phyloP scores from a whole-genome alignment of 2,113 vertebrate genomes.

The Suricata suricatta region DNA sequence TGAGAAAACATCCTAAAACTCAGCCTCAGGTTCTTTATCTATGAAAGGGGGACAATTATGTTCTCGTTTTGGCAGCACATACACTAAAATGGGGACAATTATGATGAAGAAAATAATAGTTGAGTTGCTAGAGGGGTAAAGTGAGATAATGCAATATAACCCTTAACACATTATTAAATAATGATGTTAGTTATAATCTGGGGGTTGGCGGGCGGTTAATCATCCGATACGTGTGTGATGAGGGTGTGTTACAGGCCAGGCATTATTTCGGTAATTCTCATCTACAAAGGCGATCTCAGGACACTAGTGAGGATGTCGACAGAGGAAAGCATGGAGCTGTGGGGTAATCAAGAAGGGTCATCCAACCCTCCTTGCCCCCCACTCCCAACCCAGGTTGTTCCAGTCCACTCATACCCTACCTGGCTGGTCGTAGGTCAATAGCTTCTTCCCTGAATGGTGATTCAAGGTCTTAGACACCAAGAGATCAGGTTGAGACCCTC shows the following conservation, averaged over 20 bases:
- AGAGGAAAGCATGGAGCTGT: not conserved
- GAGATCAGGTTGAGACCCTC: not conserved
- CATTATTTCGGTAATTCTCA: not conserved
- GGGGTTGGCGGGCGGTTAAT: not conserved
- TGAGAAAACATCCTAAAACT: not conserved
- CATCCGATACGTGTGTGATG: not conserved
- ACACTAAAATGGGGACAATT: not conserved
- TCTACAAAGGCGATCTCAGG: not conserved
- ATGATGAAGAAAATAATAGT: not conserved
- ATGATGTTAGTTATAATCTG: not conserved
- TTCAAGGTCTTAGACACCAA: not conserved
- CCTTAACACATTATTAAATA: not conserved
- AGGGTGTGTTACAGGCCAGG: not conserved
- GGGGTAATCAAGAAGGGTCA: not conserved
- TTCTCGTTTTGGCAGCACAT: too few species aligned
- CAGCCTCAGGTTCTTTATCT: not conserved
- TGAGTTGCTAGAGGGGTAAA: not conserved
- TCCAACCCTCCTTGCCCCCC: not conserved
- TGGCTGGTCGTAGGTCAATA: not conserved
- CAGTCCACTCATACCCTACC: accelerated
- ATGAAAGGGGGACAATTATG: not conserved
- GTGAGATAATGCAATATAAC: not conserved
- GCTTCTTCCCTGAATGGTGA: not conserved
- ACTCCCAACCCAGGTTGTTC: accelerated
- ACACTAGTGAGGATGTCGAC: not conserved